Base-by-base conservation (phyloP, 2,113 vertebrate species). In the Lophura nycthemera region DNA sequence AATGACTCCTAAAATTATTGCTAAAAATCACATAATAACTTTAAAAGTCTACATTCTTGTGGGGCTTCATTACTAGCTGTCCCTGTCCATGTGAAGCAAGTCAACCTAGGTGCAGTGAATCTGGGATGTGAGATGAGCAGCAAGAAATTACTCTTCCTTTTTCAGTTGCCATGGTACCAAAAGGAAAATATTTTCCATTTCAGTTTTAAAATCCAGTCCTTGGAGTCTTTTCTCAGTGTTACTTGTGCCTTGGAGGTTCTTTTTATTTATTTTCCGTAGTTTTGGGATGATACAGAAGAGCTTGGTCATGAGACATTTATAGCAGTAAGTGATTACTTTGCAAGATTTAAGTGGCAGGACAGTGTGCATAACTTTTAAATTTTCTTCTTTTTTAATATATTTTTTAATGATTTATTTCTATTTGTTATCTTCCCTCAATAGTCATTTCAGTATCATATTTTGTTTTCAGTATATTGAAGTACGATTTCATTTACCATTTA, bases 111-210 rank as follows among this genome's bases (percentile, higher is more conserved):
- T 67, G 32, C 56, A 45, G 29, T 45, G n/a, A 83, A 77, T 80
- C 38, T 60, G 40, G 34, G 25, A 64, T 29, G 61, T 60, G n/a
- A 87, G 63, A 80, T 82, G 17, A 69, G 18, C 29, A 92, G 24
- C 9, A 73, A 42, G 13, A 47, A 78, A 84, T 78, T 90, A 81
- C 57, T 75, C 25, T 12, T 43, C 38, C 66, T 89, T 89, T 20
- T 79, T 90, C 77, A 60, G 73, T 84, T 95, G 32, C 74, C 40
- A 82, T 89, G 71, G 52, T 64, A 90, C 29, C 34, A 84, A 78
- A 78, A 15, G 14, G 57, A 87, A 89, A 89, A 87, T 2, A 0
- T 76, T 92, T 87, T 89, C 52, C 36, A 21, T 92, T 90, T 87
- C 38, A 82, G 8, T 85, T 90, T 87, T 8, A 4, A 91, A 40